Conservation (phyloP, 2,113 vertebrate species). For the Sapayoa aenigma region DNA sequence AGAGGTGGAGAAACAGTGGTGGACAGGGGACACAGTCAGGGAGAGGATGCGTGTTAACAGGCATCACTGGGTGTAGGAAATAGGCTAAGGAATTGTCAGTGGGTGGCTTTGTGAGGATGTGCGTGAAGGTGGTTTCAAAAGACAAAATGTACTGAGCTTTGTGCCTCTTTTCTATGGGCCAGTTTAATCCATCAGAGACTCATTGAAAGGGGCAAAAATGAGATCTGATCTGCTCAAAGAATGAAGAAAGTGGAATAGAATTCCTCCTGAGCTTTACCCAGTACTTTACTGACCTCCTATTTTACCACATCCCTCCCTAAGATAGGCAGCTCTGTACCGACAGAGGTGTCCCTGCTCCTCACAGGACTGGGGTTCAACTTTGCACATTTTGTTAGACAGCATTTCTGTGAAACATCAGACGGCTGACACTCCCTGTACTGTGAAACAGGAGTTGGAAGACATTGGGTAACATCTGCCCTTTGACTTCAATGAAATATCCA, state of each 20-base stretch:
- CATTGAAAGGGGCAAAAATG: neutral
- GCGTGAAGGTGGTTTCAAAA: neutral
- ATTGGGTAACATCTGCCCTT: neutral
- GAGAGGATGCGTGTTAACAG: neutral
- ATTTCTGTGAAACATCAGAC: neutral
- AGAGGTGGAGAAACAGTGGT: neutral
- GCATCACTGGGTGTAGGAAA: neutral
- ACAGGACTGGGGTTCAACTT: neutral
- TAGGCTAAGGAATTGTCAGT: neutral
- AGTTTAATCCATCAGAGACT: neutral
- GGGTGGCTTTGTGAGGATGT: neutral
- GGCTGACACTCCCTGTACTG: neutral
- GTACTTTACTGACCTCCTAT: neutral
- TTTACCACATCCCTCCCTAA: neutral
- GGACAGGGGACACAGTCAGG: neutral
- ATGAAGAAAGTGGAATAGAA: neutral
- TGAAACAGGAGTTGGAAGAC: neutral
- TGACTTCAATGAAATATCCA: neutral
- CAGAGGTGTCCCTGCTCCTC: neutral
- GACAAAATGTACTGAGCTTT: neutral
- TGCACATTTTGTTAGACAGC: neutral
- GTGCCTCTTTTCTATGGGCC: neutral
- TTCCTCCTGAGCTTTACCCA: neutral
- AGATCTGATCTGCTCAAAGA: neutral
- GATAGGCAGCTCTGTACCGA: accelerated